A percentile compares a stretch with the other conserved stretches of the same genome.
Conservation (phyloP, 1,140 invertebrate species). For the Calycopis cecrops region DNA sequence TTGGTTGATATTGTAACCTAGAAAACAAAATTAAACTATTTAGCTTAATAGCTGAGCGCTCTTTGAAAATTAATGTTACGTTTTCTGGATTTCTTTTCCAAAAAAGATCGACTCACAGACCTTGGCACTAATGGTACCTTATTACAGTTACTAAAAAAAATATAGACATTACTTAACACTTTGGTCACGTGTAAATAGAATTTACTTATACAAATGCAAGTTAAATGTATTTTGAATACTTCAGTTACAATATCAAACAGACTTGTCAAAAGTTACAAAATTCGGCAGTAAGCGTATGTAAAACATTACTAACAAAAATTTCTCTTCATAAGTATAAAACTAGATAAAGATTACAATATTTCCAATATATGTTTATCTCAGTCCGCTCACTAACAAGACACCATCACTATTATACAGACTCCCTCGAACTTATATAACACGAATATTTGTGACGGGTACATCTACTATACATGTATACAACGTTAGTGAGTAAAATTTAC, state of each 20-base stretch:
- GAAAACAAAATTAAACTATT: no score
- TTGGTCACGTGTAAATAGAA: no score
- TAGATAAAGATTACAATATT: conserved; percentile 4
- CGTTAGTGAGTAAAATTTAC: conserved; percentile 1
- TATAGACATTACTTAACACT: no score
- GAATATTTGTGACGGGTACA: conserved; percentile 2
- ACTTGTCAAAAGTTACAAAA: not conserved
- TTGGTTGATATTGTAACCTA: no score
- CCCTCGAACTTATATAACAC: not conserved
- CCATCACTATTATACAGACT: not conserved
- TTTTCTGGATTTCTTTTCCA: no score
- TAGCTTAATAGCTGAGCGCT: no score
- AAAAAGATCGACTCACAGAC: no score
- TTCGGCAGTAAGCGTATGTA: not conserved
- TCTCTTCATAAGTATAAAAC: not conserved
- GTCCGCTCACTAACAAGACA: not conserved
- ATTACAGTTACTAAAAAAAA: no score
- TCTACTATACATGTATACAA: conserved; percentile 3
- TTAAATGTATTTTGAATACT: no score
- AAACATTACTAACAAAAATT: conserved; percentile 5
- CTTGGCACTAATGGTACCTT: no score
- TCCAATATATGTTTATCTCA: not conserved
- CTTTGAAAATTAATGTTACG: no score
- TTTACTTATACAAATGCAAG: no score
- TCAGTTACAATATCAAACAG: not conserved